These are phyloP conservation scores for Hololepta plana DNA, from an alignment of 2,888 invertebrate genomes.

Conservation along the genomic window DNA sequence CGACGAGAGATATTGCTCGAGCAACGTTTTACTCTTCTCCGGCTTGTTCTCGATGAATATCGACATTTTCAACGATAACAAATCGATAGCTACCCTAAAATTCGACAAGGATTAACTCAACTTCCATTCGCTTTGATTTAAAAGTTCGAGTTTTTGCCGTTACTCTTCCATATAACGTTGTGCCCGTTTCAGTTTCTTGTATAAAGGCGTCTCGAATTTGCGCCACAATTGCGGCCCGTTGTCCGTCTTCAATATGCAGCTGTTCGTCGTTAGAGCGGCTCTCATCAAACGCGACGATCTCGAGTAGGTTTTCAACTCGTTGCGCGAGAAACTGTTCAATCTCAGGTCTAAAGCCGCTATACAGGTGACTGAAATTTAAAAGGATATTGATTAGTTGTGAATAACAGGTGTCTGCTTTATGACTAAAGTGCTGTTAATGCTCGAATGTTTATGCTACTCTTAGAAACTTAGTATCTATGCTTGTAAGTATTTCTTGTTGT, in stretches of 20 bases:
- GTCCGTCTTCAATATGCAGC: conserved; percentile 48
- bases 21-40: conserved; percentile 23
- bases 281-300: conserved; percentile 47
- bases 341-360: conserved; percentile 50
- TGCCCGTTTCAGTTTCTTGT: conserved; percentile 44
- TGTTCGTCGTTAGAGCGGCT: conserved; percentile 57
- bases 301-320: conserved; percentile 39
- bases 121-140: background rate
- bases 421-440: too few species aligned
- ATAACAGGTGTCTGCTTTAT: too few species aligned
- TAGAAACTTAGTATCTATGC: too few species aligned
- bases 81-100: conserved; percentile 43
- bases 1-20: conserved; percentile 50
- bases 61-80: conserved; percentile 37
- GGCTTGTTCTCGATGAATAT: conserved; percentile 26
- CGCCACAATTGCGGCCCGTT: conserved; percentile 54
- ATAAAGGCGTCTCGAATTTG: conserved; percentile 51
- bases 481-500: too few species aligned
- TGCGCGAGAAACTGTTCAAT: conserved; percentile 43
- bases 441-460: too few species aligned
- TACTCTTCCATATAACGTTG: conserved; percentile 56
- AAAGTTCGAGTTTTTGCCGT: conserved; percentile 8
- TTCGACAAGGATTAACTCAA: conserved; percentile 18
- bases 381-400: too few species aligned
- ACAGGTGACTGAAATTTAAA: conserved; percentile 46